Evolutionary conservation across 2,888 invertebrate genomes (phyloP), one percentile per base, ranked within the genome.

Genomic region (Eupelmus urozonus): DNA sequence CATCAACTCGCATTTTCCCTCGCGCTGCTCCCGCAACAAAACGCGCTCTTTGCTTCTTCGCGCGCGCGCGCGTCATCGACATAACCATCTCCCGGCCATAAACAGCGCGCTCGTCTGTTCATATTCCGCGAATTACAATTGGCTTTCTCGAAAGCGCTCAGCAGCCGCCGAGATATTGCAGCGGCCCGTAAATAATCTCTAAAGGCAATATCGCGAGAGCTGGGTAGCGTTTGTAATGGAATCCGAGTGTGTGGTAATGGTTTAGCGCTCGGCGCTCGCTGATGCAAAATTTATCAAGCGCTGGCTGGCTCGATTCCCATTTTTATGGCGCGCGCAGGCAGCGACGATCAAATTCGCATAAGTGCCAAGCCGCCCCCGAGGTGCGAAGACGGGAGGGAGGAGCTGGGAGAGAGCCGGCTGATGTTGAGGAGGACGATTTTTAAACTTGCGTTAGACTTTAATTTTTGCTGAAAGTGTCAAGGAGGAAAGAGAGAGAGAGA

Each of bases 221-320:
- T 20, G 11, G 9, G 71, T 45, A 49, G 67, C 67, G 51, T 18
- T 2, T 42, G 65, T 80, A 80, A 80, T 80, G 65, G 79, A 80
- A 80, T 80, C 66, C 73, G 65, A 65, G 73, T 29, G 59, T n/a
- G 57, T 60, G 73, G 70, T 65, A 74, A 70, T 74, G 66, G 60
- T 67, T 74, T 74, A 69, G n/a, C n/a, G n/a, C n/a, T n/a, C n/a
- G n/a, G 3, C 80, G 71, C 18, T 34, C 45, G 45, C 62, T 53
- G 74, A 78, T 80, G 80, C 78, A 80, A 78, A 80, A 80, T 80
- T 80, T 75, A 80, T 80, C 78, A 80, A 78, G 34, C 9, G 3
- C 5, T 34, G 18, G 18, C 55, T 76, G 79, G 79, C 79, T 70
- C 65, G 69, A 76, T 60, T 80, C 76, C 69, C 69, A 73, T 70